These are phyloP conservation scores for Parus major DNA, from an alignment of 2,113 vertebrate species.

Conservation along the genomic window DNA sequence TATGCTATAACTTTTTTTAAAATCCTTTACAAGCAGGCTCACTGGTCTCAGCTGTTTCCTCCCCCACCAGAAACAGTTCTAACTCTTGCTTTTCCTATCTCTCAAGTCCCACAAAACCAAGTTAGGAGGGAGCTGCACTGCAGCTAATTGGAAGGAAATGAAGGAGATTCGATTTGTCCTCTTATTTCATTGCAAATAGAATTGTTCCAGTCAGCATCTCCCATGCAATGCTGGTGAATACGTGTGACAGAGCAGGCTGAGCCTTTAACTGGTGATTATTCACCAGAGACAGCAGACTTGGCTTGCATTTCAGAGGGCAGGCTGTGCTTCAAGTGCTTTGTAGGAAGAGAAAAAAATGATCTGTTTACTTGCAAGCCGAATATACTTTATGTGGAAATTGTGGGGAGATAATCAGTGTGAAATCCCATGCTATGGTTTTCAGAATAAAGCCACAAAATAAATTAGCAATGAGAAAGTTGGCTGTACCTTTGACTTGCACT, in stretches of 20 bases:
- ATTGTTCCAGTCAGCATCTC: conserved; percentile 25
- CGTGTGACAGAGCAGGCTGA: conserved; percentile 9
- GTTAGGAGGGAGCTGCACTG: background rate
- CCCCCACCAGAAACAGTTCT: background rate
- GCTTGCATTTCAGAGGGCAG: conserved; percentile 13
- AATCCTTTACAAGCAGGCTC: background rate
- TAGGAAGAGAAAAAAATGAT: background rate
- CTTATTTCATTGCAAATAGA: background rate
- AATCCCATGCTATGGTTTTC: conserved; percentile 16
- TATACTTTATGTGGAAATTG: conserved; percentile 14
- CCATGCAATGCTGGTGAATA: background rate
- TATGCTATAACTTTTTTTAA: background rate
- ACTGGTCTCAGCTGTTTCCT: background rate
- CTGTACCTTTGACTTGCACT: background rate
- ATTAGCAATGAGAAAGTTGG: background rate
- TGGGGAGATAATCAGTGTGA: conserved; percentile 21
- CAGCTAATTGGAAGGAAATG: conserved; percentile 9
- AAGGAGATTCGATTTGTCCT: background rate
- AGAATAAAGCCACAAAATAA: conserved; percentile 9
- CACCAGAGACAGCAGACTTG: conserved; percentile 8
- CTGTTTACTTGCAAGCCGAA: conserved; percentile 15
- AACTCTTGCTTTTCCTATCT: background rate
- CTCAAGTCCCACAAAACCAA: background rate
- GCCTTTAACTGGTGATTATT: conserved; percentile 1
- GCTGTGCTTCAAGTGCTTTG: conserved; percentile 12